Evolutionary conservation across 2,113 vertebrate species (phyloP).

Genomic region (Orthonyx spaldingii): DNA sequence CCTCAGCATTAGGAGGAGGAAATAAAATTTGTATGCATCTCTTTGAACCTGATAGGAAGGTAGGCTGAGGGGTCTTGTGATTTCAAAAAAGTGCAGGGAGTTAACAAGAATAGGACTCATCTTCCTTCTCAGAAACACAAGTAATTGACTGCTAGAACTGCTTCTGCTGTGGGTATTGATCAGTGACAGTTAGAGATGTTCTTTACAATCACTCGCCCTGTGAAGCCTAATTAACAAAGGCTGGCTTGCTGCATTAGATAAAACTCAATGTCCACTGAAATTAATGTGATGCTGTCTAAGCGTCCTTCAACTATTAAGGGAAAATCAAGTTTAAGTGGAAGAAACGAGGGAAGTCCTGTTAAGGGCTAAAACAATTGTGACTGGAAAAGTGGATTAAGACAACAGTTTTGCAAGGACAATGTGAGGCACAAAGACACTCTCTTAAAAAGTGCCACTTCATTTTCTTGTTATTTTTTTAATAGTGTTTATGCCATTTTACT

Average conservation of each 20-base stretch:
- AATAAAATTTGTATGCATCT: neutral
- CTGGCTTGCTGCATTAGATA: conserved; percentile 80
- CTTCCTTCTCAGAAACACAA: conserved; percentile 37
- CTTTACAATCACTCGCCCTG: conserved; percentile 52
- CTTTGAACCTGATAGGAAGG: neutral
- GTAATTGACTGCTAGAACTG: conserved; percentile 64
- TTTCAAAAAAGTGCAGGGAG: neutral
- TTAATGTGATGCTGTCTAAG: conserved; percentile 70
- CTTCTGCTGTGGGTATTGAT: conserved; percentile 65
- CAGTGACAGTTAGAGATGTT: conserved; percentile 59
- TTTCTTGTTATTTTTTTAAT: neutral
- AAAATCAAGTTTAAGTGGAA: conserved; percentile 66
- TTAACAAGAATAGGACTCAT: conserved; percentile 40
- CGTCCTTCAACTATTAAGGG: conserved; percentile 64
- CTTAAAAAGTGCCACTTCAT: neutral
- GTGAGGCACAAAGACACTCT: neutral
- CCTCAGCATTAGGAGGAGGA: neutral
- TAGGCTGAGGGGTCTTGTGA: neutral
- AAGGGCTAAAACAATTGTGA: conserved; percentile 47
- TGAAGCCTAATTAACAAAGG: conserved; percentile 78
- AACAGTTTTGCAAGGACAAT: conserved; percentile 27
- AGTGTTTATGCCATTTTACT: neutral
- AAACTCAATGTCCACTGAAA: conserved; percentile 75
- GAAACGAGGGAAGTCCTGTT: conserved; percentile 40
- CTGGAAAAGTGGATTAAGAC: conserved; percentile 46